A percentile compares a stretch with the other conserved stretches of the same genome.
phyloP scores from a whole-genome alignment of 2,888 invertebrate species.

The Phrixothrix hirtus region DNA sequence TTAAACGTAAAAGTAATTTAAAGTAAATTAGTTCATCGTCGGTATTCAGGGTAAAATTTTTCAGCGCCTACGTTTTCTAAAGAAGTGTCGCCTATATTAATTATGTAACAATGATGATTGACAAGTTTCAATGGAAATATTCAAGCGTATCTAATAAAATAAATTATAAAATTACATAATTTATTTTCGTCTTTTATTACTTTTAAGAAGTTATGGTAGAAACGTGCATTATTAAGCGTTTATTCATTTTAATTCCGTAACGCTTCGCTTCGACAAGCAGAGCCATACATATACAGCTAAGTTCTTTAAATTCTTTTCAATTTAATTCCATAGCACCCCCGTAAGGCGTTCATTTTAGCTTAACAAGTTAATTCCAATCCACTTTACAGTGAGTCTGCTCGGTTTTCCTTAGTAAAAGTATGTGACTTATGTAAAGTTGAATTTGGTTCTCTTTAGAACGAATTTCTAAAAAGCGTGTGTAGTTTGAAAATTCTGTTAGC shows the following conservation, averaged over 20 bases:
- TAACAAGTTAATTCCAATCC: constrained; percentile 49
- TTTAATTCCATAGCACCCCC: constrained; percentile 42
- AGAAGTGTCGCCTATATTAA: no score
- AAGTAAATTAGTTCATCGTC: no score
- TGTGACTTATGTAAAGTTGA: constrained; percentile 20
- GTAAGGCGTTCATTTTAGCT: constrained; percentile 44
- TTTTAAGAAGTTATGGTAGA: neutral
- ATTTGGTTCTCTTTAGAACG: constrained; percentile 29
- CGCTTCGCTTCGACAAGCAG: constrained; percentile 18
- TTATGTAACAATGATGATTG: no score
- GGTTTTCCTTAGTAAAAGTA: constrained; percentile 34
- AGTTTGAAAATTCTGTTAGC: constrained; percentile 32
- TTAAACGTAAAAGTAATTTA: no score
- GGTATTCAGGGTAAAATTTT: no score
- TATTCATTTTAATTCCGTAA: constrained; percentile 18
- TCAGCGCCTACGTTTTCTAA: no score
- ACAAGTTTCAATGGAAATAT: no score
- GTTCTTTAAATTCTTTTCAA: constrained; percentile 44
- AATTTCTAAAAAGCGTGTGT: constrained; percentile 32
- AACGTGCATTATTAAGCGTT: constrained; percentile 12
- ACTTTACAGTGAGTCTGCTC: constrained; percentile 40
- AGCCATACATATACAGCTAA: constrained; percentile 25
- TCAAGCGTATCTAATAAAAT: no score
- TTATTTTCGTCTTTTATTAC: neutral
- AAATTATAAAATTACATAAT: no score